Evolutionary conservation across 2,797 vertebrate genomes (phyloP).

Genomic region (Argyrosomus regius): DNA sequence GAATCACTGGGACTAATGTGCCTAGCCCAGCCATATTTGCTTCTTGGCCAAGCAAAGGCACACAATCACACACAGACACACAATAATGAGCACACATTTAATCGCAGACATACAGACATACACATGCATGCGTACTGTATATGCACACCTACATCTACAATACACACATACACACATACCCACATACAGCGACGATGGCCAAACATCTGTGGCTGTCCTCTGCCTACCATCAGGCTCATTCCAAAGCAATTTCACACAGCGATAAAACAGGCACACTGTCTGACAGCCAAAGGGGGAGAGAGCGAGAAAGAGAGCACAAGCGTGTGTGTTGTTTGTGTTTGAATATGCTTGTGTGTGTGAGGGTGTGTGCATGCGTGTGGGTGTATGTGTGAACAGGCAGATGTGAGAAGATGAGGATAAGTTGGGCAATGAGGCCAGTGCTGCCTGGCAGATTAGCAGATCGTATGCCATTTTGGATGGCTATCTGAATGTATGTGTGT

Average conservation of each 20-base stretch:
- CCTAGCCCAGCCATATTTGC: slow-evolving; percentile 58
- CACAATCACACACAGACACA: slow-evolving; percentile 44
- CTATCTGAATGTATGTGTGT: slow-evolving; percentile 41
- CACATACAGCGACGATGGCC: slow-evolving; percentile 61
- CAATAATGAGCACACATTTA: slow-evolving; percentile 44
- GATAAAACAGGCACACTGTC: slow-evolving; percentile 80
- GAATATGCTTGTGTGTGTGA: neutral
- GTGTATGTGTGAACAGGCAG: slow-evolving; percentile 56
- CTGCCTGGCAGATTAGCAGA: slow-evolving; percentile 78
- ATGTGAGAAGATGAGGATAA: slow-evolving; percentile 81
- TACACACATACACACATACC: slow-evolving; percentile 49
- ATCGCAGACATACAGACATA: slow-evolving; percentile 43
- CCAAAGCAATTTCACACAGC: slow-evolving; percentile 85
- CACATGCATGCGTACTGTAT: slow-evolving; percentile 18
- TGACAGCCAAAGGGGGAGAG: slow-evolving; percentile 73
- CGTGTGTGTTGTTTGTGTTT: slow-evolving; percentile 18
- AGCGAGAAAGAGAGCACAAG: slow-evolving; percentile 15
- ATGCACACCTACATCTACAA: slow-evolving; percentile 40
- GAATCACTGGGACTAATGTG: slow-evolving; percentile 69
- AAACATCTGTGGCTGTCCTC: slow-evolving; percentile 85
- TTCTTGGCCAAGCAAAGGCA: slow-evolving; percentile 51
- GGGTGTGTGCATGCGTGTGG: slow-evolving; percentile 6
- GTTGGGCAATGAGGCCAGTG: slow-evolving; percentile 74
- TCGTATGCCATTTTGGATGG: slow-evolving; percentile 73
- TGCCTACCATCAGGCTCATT: slow-evolving; percentile 83